phyloP scores from a whole-genome alignment of 2,113 vertebrate genomes.

The Myanophis thanlyinensis region DNA sequence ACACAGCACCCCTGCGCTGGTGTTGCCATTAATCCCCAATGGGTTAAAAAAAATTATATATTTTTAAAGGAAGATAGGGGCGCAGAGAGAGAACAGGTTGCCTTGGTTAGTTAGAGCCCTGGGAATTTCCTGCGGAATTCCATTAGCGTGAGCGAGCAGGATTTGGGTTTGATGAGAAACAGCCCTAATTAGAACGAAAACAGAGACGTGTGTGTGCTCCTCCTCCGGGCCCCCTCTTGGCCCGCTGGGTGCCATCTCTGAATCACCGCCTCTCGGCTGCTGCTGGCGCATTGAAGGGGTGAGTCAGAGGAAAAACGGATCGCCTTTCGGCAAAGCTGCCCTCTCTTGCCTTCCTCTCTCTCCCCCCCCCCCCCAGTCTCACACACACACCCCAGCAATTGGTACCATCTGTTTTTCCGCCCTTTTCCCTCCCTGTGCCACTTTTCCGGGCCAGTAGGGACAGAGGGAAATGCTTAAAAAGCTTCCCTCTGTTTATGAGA shows the following conservation, averaged over 20 bases:
- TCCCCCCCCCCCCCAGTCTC: not conserved
- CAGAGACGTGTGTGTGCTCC: conserved; percentile 5
- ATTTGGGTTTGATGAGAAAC: conserved; percentile 45
- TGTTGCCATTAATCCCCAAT: not conserved
- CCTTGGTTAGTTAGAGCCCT: conserved; percentile 33
- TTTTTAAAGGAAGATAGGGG: too few species aligned
- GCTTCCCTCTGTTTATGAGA: not conserved
- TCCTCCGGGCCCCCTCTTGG: too few species aligned
- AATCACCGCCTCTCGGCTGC: conserved; percentile 19
- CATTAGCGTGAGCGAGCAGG: conserved; percentile 42
- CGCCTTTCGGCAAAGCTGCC: conserved; percentile 27
- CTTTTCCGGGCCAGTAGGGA: not conserved
- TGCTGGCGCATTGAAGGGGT: conserved; percentile 22
- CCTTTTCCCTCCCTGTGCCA: not conserved
- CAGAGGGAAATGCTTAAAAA: not conserved
- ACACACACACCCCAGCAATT: conserved; percentile 28
- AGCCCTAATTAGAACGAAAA: conserved; percentile 32
- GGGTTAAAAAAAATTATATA: conserved; percentile 20
- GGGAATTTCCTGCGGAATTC: conserved; percentile 62
- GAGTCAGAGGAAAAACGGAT: conserved; percentile 39
- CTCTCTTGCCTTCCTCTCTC: conserved; percentile 30
- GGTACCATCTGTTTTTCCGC: conserved; percentile 32
- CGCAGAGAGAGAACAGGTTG: conserved; percentile 27
- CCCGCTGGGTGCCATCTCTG: conserved; percentile 15
- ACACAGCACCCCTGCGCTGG: accelerated